Evolutionary conservation across 2,113 vertebrate species (phyloP).

Genomic region (Ramphastos sulfuratus): DNA sequence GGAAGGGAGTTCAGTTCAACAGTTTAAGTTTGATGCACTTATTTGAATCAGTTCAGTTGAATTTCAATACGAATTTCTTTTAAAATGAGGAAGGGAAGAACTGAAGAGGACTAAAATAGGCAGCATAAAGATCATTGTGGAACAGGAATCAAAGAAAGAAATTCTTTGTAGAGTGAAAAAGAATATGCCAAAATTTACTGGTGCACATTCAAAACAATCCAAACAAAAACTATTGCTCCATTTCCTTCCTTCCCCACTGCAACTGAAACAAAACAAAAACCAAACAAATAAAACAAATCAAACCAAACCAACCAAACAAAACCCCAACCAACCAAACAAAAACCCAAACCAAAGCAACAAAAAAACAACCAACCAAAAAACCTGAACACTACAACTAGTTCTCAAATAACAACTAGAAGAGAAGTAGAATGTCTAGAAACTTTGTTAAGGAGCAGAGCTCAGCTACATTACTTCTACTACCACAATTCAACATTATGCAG

Average conservation of each 20-base stretch:
- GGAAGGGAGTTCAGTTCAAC: background rate
- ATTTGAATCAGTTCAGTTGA: background rate
- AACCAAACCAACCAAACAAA: background rate
- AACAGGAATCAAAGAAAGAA: background rate
- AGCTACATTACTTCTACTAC: background rate
- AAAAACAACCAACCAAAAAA: background rate
- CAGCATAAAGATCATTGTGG: background rate
- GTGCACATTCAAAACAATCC: background rate
- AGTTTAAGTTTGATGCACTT: background rate
- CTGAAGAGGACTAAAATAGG: background rate
- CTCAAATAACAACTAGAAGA: background rate
- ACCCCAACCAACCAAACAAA: background rate
- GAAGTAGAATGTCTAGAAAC: background rate
- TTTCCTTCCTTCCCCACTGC: fast-evolving
- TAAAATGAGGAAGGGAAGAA: background rate
- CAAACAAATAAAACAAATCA: too few relatives aligned
- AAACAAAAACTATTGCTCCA: background rate
- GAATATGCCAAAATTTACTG: background rate
- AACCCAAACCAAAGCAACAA: background rate
- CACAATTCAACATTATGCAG: background rate
- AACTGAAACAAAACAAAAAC: background rate
- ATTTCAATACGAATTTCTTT: background rate
- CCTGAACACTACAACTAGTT: too few relatives aligned
- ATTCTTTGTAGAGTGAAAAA: background rate
- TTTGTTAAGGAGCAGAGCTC: background rate